Base-by-base conservation (phyloP, 2,797 vertebrate species). In the Gallinago stenura region DNA sequence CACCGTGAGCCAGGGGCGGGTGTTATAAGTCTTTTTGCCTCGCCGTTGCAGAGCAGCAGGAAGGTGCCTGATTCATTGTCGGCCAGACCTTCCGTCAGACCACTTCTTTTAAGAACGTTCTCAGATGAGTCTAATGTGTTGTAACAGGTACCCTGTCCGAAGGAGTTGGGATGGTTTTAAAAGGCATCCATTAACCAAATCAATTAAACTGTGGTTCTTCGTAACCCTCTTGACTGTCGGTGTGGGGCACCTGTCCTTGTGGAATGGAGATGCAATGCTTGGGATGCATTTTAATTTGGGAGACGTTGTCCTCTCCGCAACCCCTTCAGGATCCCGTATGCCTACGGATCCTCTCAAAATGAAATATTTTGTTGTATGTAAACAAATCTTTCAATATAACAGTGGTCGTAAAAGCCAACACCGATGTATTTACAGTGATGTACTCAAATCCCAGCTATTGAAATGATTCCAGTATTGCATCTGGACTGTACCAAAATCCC, bases 51-150 rank as follows among this genome's bases (percentile, higher is more conserved):
- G 99, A 97, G 96, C 99, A 98, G 98, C 98, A 98, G 98, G 97
- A 98, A 96, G 94, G 97, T 81, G 86, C 98, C 98, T 98, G 98
- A 96, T 96, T 97, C 97, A 97, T 96, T 98, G 98, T 98, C 98
- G 98, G 64, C 98, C 98, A 98, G 94, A 98, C 98, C 99, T 98
- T 99, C 99, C 98, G 98, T 98, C 99, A 98, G 98, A 98, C 99
- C 99, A 96, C 99, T 99, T 97, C 99, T 99, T 98, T 99, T 99
- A 99, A 99, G 99, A 99, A 99, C 99, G 46, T 99, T 99, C 99
- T 99, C 99, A 99, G 99, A 99, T 94, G 99, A 99, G 96, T 99
- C 99, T 99, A 99, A 98, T 99, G 97, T 99, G 97, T 97, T 98
- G 96, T 99, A 98, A 98, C 99, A 99, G 99, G 99, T 99, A 99